phyloP scores from a whole-genome alignment of 2,888 invertebrate species.

The Drosophila peninsularis region DNA sequence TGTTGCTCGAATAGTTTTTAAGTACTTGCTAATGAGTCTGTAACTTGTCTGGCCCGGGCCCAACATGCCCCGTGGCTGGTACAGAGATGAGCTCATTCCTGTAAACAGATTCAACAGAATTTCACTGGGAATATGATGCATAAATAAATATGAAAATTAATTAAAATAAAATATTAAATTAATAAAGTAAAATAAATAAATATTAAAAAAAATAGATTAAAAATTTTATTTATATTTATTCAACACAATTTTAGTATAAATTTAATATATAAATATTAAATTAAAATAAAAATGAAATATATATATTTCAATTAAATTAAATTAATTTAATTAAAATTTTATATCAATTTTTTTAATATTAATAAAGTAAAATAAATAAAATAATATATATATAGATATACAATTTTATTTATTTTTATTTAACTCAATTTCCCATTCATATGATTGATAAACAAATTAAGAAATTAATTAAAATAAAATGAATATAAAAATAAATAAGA shows the following conservation, averaged over 20 bases:
- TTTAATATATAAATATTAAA: not conserved
- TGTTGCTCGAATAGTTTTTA: constrained; percentile 78
- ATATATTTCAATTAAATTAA: not conserved
- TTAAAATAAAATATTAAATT: not conserved
- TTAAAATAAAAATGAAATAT: not conserved
- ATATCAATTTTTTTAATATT: no score
- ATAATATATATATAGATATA: no score
- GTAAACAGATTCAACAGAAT: constrained; percentile 1
- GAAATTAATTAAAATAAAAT: no score
- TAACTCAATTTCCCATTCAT: no score
- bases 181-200: no score
- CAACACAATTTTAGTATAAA: no score
- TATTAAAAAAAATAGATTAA: no score
- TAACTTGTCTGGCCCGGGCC: constrained; percentile 30
- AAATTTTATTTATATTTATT: no score
- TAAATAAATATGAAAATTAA: not conserved
- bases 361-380: no score
- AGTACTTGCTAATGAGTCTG: constrained; percentile 76
- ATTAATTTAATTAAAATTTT: not conserved
- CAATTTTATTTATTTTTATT: no score
- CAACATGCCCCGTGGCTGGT: constrained; percentile 10
- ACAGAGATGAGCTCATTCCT: not conserved
- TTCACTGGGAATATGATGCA: not conserved
- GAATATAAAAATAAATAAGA: no score
- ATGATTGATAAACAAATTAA: no score